Conservation (phyloP, 2,888 invertebrate species). For the Aleiodes leptofemur region DNA sequence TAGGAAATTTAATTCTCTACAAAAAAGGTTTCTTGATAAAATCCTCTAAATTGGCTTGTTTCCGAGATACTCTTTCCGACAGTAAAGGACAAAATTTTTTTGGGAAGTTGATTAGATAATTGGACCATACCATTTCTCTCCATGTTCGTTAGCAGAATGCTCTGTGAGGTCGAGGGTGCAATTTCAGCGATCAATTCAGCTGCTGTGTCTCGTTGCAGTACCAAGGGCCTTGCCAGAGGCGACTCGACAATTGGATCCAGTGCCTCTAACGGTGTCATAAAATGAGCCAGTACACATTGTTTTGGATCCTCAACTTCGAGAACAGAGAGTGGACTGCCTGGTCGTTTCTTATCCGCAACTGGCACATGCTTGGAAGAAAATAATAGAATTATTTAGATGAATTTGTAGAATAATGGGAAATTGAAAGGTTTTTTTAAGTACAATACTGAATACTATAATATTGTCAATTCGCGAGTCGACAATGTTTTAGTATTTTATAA, state of each 20-base stretch:
- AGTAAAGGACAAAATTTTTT: no score
- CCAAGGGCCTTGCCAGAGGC: conserved; percentile 86
- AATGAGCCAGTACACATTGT: conserved; percentile 89
- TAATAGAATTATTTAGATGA: neutral
- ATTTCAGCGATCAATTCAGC: conserved; percentile 86
- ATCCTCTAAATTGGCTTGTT: no score
- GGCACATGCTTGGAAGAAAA: conserved; percentile 78
- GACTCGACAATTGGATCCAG: conserved; percentile 91
- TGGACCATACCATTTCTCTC: conserved; percentile 83
- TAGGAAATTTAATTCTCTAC: no score
- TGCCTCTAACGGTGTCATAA: conserved; percentile 92
- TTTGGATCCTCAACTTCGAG: conserved; percentile 93
- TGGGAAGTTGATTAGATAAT: neutral
- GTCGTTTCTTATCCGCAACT: conserved; percentile 78
- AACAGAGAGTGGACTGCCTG: conserved; percentile 81
- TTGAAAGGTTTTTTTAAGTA: no score
- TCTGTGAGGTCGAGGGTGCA: conserved; percentile 78
- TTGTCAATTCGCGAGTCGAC: no score
- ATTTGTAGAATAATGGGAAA: neutral
- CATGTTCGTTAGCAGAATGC: conserved; percentile 94
- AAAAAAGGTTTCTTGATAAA: no score
- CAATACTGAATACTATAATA: no score
- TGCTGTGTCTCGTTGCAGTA: conserved; percentile 86
- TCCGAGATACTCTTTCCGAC: no score
- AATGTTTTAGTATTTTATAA: no score